A percentile compares a stretch with the other conserved stretches of the same genome.
Evolutionary conservation across 1,140 invertebrate species (phyloP).

Genomic region (Rhyzopertha dominica): DNA sequence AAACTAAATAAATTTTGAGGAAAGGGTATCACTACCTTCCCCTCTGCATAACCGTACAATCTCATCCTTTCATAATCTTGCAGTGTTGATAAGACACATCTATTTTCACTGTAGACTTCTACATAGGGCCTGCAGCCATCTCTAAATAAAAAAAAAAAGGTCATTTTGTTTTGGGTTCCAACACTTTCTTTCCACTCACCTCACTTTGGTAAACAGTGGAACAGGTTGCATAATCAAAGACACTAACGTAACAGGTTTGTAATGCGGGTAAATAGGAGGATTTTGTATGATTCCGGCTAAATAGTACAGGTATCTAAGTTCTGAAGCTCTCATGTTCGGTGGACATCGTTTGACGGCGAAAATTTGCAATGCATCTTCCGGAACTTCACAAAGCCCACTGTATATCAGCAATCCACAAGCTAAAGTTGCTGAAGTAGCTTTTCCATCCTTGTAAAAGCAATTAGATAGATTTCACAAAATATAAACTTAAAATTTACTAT

Average conservation of each 20-base stretch:
- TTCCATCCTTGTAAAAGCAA: conserved; percentile 68
- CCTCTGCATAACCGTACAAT: conserved; percentile 69
- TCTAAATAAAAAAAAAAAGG: conserved; percentile 45
- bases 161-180: conserved; percentile 1
- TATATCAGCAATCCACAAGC: conserved; percentile 79
- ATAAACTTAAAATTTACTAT: conserved; percentile 3
- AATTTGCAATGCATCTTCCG: conserved; percentile 78
- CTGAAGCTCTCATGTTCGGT: conserved; percentile 75
- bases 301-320: conserved; percentile 82
- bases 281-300: conserved; percentile 63
- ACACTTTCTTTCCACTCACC: conserved; percentile 46
- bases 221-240: conserved; percentile 77
- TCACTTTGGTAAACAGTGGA: conserved; percentile 86
- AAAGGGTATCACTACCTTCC: conserved; percentile 53
- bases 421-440: conserved; percentile 70
- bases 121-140: conserved; percentile 92
- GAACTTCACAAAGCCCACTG: conserved; percentile 67
- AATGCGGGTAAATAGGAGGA: conserved; percentile 62
- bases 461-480: conserved; percentile 5
- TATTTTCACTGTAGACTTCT: conserved; percentile 86
- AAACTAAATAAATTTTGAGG: neutral
- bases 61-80: conserved; percentile 88
- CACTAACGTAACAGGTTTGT: conserved; percentile 69
- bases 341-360: conserved; percentile 80
- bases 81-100: conserved; percentile 73